Conservation (phyloP, 35 echinoderm and acorn worm genomes). For the Holothuria glaberrima region DNA sequence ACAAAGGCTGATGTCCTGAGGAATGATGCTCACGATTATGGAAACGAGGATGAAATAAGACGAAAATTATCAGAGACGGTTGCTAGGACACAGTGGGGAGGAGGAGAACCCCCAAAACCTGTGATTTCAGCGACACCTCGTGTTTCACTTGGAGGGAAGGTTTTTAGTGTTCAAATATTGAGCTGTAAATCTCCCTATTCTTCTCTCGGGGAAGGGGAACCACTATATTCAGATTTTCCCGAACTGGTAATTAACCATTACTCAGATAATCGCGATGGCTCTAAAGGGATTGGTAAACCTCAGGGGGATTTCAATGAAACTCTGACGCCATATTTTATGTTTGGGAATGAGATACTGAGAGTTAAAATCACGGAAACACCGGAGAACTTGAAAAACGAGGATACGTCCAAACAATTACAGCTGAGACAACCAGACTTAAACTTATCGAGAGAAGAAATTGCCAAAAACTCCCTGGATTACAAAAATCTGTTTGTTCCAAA, state of each 20-base stretch:
- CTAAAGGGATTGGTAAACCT: neutral
- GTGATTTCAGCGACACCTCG: constrained; percentile 13
- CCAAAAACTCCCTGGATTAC: neutral
- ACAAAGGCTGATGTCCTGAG: neutral
- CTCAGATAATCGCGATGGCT: too few species aligned
- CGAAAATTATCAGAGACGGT: neutral
- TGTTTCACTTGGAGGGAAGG: neutral
- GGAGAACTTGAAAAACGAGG: neutral
- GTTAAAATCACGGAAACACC: constrained; percentile 23
- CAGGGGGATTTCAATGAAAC: neutral
- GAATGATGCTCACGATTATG: neutral
- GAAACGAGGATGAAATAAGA: neutral
- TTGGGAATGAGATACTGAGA: constrained; percentile 3
- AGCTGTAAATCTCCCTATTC: neutral
- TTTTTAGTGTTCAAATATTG: neutral
- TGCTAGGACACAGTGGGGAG: neutral
- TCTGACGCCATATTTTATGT: constrained; percentile 3
- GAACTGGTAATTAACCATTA: neutral
- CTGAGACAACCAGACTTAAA: neutral
- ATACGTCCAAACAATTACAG: neutral
- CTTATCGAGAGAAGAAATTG: neutral
- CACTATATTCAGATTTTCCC: neutral
- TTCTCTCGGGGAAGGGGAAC: neutral
- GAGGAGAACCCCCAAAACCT: neutral
- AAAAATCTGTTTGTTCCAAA: neutral